Conservation (phyloP, 1,140 invertebrate species). For the Oscheius sp. region DNA sequence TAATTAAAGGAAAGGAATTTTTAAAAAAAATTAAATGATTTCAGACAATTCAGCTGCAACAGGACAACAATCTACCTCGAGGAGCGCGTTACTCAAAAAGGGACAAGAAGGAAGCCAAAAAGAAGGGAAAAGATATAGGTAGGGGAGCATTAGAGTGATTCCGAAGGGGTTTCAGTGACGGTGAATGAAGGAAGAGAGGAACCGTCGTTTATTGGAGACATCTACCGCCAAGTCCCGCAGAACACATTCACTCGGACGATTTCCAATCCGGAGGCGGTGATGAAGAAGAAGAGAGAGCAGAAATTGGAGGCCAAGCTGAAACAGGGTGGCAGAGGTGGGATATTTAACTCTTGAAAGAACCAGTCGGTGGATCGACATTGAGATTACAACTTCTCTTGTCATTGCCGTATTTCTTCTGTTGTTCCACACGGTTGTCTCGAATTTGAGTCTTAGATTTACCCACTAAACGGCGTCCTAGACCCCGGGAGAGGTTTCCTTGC, state of each 20-base stretch:
- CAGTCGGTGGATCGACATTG: no score
- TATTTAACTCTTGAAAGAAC: background rate
- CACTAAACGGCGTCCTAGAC: no score
- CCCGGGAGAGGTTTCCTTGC: no score
- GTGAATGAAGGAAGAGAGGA: constrained; percentile 64
- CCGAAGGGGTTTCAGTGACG: constrained; percentile 60
- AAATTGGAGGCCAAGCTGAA: constrained; percentile 93
- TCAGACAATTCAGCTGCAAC: background rate
- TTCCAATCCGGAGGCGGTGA: constrained; percentile 97
- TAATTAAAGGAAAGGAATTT: no score
- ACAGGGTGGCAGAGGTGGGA: constrained; percentile 70
- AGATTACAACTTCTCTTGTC: no score
- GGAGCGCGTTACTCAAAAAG: constrained; percentile 84
- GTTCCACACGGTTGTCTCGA: no score
- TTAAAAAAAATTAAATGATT: constrained; percentile 65
- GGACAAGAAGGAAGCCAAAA: constrained; percentile 96
- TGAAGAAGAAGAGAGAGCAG: constrained; percentile 90
- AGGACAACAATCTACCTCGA: constrained; percentile 1
- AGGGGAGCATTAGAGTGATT: constrained; percentile 55
- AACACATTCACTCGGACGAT: constrained; percentile 96
- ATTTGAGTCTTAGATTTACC: no score
- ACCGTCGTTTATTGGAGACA: constrained; percentile 73
- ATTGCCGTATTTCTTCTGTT: no score
- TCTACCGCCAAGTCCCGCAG: constrained; percentile 92
- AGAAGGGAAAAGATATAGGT: constrained; percentile 76